Evolutionary conservation across 2,113 vertebrate genomes (phyloP), one percentile per base, ranked within the genome.

Genomic region (Butorides virescens): DNA sequence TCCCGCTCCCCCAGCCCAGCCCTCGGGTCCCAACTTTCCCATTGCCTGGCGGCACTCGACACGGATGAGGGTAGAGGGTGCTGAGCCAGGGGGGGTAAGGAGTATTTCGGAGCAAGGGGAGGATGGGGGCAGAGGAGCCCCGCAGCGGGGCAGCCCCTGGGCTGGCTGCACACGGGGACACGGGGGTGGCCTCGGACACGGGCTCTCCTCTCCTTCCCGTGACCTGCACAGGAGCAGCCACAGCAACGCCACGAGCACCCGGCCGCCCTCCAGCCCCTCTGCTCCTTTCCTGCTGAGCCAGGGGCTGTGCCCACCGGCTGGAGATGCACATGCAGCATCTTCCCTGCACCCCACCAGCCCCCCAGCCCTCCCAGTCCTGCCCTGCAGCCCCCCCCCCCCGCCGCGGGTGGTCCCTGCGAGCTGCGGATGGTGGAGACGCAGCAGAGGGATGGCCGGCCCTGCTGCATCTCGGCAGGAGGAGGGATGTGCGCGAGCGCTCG

Each of bases 391-490:
- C 44, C 42, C 44, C 44, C 37, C 79, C 59, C 7, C 89, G 94
- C 80, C 95, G 93, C 76, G 26, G 91, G 44, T 77, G 95, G 73
- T 42, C 91, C 80, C 73, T 75, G 94, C 6, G 86, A 95, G 95
- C 95, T 91, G 95, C 93, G 74, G 92, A 95, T 44, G 77, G 70
- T 67, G 77, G 95, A 85, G 87, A 95, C 55, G 92, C 94, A 95
- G 95, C 95, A 96, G 61, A 97, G 93, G 90, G 93, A 92, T 12
- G 95, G 93, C 34, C 92, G 84, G 70, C 93, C 94, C 77, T 91
- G 96, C 94, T 95, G 96, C 96, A 95, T 96, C 68, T 88, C 78
- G 68, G 87, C 91, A 2, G 91, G 86, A 93, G 95, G 95, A 94
- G 94, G 87, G 92, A 93, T 37, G 95, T 50, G 83, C 37, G 20